phyloP scores from a whole-genome alignment of 2,888 invertebrate species.

The Drosophila hamatofila region DNA sequence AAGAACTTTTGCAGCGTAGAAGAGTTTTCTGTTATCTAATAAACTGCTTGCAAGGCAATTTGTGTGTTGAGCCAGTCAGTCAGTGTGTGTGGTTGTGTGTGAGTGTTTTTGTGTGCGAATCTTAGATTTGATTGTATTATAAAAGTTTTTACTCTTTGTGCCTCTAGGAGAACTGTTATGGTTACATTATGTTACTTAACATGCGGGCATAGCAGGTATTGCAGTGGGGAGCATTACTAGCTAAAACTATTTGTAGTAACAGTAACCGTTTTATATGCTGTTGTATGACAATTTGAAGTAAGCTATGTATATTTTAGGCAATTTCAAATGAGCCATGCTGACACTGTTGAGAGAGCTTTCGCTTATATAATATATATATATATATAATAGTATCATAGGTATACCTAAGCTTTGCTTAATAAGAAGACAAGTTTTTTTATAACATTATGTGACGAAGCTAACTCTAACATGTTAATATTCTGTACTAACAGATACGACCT shows the following conservation, averaged over 20 bases:
- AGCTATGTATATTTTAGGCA: not conserved
- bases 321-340: too few species aligned
- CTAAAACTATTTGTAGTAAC: not conserved
- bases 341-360: too few species aligned
- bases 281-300: not conserved
- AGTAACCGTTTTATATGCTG: not conserved
- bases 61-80: not conserved
- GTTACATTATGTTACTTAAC: conserved; percentile 9
- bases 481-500: too few species aligned
- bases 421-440: too few species aligned
- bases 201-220: not conserved
- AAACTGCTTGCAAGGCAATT: conserved; percentile 41
- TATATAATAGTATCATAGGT: too few species aligned
- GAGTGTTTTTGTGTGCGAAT: not conserved
- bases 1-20: conserved; percentile 19
- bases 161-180: not conserved
- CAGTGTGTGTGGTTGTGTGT: not conserved
- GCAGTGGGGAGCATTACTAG: not conserved
- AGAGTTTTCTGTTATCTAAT: conserved; percentile 63
- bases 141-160: conserved; percentile 22
- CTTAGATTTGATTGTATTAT: conserved; percentile 27
- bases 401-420: too few species aligned
- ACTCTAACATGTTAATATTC: too few species aligned
- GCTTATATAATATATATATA: too few species aligned
- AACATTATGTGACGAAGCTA: too few species aligned